phyloP scores from a whole-genome alignment of 2,888 invertebrate species.

The Ophion slaviceki region DNA sequence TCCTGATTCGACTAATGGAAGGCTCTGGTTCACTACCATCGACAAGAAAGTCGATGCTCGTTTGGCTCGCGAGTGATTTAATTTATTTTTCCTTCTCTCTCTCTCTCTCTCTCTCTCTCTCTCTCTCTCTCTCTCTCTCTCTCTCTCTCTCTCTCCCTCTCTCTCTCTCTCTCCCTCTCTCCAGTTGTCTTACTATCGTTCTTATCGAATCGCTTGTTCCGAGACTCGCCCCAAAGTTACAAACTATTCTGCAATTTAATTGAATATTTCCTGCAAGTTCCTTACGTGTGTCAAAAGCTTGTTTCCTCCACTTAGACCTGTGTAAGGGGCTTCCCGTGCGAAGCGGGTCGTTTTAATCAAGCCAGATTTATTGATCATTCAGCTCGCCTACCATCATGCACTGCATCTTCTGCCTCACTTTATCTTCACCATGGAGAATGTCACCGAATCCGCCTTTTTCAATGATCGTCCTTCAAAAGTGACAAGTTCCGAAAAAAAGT shows the following conservation, averaged over 20 bases:
- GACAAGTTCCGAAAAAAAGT: too few relatives aligned
- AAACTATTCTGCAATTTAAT: conserved; percentile 31
- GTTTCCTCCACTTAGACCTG: conserved; percentile 18
- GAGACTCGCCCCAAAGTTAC: conserved; percentile 9
- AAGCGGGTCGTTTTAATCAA: too few relatives aligned
- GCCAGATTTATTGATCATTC: too few relatives aligned
- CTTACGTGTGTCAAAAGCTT: conserved; percentile 6
- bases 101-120: not conserved
- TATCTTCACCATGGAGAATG: too few relatives aligned
- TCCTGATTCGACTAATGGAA: conserved; percentile 2
- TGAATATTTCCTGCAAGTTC: conserved; percentile 39
- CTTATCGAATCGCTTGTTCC: not conserved
- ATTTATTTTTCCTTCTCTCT: conserved; percentile 22
- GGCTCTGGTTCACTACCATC: conserved; percentile 11
- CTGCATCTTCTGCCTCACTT: too few relatives aligned
- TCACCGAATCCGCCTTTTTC: too few relatives aligned
- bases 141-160: too few relatives aligned
- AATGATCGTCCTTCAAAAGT: too few relatives aligned
- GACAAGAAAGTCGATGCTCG: conserved; percentile 50
- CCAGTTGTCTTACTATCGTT: not conserved
- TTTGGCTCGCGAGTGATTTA: conserved; percentile 10
- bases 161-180: not conserved
- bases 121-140: too few relatives aligned
- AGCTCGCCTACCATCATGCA: too few relatives aligned
- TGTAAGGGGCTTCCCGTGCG: not conserved